Evolutionary conservation across 2,113 vertebrate species (phyloP), one percentile per base, ranked within the genome.

Genomic region (Papio anubis): DNA sequence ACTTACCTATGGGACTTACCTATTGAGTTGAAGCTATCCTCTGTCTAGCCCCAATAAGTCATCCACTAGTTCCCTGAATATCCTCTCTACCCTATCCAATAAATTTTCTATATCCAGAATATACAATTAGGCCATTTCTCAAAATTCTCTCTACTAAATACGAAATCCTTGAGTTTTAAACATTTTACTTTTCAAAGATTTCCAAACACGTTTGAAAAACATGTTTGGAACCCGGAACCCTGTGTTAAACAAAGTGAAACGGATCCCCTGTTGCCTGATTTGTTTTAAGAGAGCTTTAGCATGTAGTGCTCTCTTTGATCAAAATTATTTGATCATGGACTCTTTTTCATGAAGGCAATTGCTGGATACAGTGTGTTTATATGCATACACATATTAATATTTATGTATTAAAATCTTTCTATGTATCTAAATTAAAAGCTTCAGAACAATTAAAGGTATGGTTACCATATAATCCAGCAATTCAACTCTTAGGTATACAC

Each of bases 401-500:
- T 64, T 61, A 43, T 70, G 70, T 70, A 75, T 83, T 61, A 57
- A 68, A 80, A 76, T 68, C 25, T 81, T 75, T 35, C 83, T 20
- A 72, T 70, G 89, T 76, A 81, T 76, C 50, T 91, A 73, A 50
- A 73, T 92, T 88, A 75, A 96, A 95, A 93, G 2, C 14, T 80
- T 14, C 43, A 61, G 35, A 64, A 57, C 43, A 64, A 82, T 73
- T 61, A 88, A 66, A 80, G 32, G 9, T 55, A 85, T 10, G 66
- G 3, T 90, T 66, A 43, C 2, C 5, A 38, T 32, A 27, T 75
- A 84, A 73, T 5, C 14, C 21, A 88, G 14, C 3, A 80, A 76
- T 90, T 73, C 18, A 1, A 86, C 13, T 95, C 55, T 23, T 88
- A 70, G 7, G 13, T 70, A 61, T 68, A 75, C 12, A 92, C 12